phyloP scores from a whole-genome alignment of 2,113 vertebrate genomes.

The Cercocebus atys region DNA sequence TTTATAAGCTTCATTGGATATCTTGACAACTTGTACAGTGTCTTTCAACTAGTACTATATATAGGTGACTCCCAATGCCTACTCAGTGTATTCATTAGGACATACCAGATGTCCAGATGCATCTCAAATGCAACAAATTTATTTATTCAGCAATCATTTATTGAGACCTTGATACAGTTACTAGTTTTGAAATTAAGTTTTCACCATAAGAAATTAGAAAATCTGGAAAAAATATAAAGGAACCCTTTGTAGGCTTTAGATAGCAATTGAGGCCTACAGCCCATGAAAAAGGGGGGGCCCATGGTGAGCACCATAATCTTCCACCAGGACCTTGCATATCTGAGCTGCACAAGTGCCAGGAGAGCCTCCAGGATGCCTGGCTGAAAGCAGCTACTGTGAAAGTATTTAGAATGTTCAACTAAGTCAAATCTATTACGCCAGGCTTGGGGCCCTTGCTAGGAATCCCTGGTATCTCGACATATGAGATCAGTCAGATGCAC shows the following conservation, averaged over 20 bases:
- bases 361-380: neutral
- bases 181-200: neutral
- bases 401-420: neutral
- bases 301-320: neutral
- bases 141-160: slow-evolving; percentile 3
- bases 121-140: neutral
- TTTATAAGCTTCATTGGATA: neutral
- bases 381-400: neutral
- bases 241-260: neutral
- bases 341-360: neutral
- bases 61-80: neutral
- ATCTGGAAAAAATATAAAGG: neutral
- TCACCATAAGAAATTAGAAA: slow-evolving; percentile 16
- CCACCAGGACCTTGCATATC: neutral
- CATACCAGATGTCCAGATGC: neutral
- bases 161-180: neutral
- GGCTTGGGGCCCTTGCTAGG: neutral
- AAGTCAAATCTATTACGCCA: neutral
- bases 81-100: neutral
- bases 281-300: too few species aligned
- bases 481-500: neutral
- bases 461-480: neutral
- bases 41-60: neutral
- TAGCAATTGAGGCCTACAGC: neutral
- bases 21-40: neutral